Base-by-base conservation (phyloP, 2,797 vertebrate species). In the Cossypha dichroa region DNA sequence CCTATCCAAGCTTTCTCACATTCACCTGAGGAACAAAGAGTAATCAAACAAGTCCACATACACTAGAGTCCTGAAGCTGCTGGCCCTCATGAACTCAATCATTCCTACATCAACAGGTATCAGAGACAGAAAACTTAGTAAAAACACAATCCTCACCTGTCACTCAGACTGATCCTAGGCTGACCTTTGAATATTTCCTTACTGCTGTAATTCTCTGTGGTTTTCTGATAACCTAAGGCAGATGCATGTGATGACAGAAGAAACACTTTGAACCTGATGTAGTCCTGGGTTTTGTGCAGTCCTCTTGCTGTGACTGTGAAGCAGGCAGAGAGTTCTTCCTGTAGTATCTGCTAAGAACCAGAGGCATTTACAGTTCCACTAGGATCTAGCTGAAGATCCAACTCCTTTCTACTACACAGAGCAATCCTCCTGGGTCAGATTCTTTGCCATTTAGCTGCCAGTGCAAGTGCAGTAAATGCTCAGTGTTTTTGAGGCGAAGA, bases 201-300 rank as follows among this genome's bases (percentile, higher is more conserved):
- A 36, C 43, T 86, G 46, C 58, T 84, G 58, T 81, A 86, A 95
- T 91, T 77, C 73, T 73, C 66, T 38, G 49, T 21, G 67, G 36
- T 58, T 86, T 94, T 63, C 73, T 84, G 79, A 92, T 78, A 88
- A 93, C 73, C 55, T 62, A 76, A 95, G 68, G 77, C 90, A 94
- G 82, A 90, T 72, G 73, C n/a, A 75, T 16, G 40, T 59, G 90
- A 88, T 88, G 82, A 94, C n/a, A 90, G 62, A 67, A 75, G 46
- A 58, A 90, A 58, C 49, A 86, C 69, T 91, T 93, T 86, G 66
- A 93, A 86, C 54, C 25, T 77, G 82, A 75, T 31, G 36, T 9
- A 64, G 28, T 68, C 76, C 49, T 78, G 58, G 33, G 33, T 9
- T 93, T 90, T 62, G 46, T 62, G 69, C 34, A 70, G 45, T 33